Evolutionary conservation across 2,888 invertebrate genomes (phyloP), one percentile per base, ranked within the genome.

Genomic region (Poecilobothrus nobilitatus): DNA sequence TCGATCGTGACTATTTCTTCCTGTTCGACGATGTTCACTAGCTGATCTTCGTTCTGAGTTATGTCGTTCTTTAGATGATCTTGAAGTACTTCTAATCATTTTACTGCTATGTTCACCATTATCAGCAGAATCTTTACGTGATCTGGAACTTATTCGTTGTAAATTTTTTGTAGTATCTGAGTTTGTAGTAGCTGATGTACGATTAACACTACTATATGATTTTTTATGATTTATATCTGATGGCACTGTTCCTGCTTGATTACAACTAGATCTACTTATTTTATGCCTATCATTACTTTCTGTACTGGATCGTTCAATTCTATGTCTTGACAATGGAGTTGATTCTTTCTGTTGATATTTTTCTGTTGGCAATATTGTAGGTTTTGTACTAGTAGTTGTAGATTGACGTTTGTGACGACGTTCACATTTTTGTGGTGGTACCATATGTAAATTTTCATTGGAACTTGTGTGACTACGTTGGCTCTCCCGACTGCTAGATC

Each of bases 401-500:
- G 8, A 10, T 9, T 27, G 27, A 33, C 63, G 63, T 63, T 27
- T 22, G 15, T 63, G 63, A 27, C 63, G 63, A 33, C 65, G 65
- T 37, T 65, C 65, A 37, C 4, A 5, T 65, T 33, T 65, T 37
- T 37, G 15, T 34, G 67, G 20, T 34, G 69, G 6, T 44, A 66
- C 9, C 20, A 61, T 65, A 53, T 44, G 65, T 63, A 67, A 71
- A 65, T 68, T 73, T 63, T 72, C 72, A 68, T 68, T 73, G 65
- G 68, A 70, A 62, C 70, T 70, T 37, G 66, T 72, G 64, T 71
- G 70, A 7, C 69, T 71, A 70, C 70, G 70, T 21, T 66, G 70
- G 37, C 72, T 73, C 70, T 68, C 73, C 69, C 67, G 69, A 68
- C 74, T 76, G 74, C 75, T 76, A 73, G 73, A 71, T 73, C 74